Conservation (phyloP, 2,113 vertebrate species). For the Seriola dumerili region DNA sequence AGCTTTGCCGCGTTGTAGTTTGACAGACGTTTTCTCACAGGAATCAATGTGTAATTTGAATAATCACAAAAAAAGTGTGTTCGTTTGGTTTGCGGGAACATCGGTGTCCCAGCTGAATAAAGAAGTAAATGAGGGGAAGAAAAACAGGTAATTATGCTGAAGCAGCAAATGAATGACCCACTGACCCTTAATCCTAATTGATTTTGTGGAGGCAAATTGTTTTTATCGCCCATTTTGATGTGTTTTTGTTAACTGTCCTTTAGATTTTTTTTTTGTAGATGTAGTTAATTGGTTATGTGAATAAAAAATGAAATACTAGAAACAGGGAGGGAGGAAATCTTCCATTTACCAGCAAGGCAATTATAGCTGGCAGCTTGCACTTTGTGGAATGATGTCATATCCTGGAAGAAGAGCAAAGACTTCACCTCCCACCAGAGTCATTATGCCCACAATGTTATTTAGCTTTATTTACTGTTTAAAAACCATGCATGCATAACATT, state of each 20-base stretch:
- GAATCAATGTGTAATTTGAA: constrained; percentile 81
- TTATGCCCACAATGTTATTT: constrained; percentile 30
- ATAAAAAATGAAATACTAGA: constrained; percentile 66
- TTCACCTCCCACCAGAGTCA: constrained; percentile 46
- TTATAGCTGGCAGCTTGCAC: constrained; percentile 55
- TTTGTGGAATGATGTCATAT: constrained; percentile 66
- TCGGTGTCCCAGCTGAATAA: constrained; percentile 82
- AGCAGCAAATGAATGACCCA: constrained; percentile 83
- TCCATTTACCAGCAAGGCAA: constrained; percentile 67
- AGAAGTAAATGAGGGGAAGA: constrained; percentile 84
- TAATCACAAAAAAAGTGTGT: constrained; percentile 76
- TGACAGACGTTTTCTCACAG: constrained; percentile 73
- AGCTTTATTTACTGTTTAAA: constrained; percentile 53
- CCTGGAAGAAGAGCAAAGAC: constrained; percentile 66
- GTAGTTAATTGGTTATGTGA: constrained; percentile 83
- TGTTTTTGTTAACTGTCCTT: constrained; percentile 75
- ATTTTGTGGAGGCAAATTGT: constrained; percentile 79
- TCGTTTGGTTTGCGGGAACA: constrained; percentile 78
- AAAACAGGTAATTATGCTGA: constrained; percentile 88
- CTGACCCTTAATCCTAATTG: constrained; percentile 84
- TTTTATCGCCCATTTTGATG: constrained; percentile 77
- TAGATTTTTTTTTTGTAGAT: constrained; percentile 60
- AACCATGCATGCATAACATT: constrained; percentile 36
- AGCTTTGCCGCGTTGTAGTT: constrained; percentile 60
- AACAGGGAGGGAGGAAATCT: constrained; percentile 51